Evolutionary conservation across 2,888 invertebrate genomes (phyloP), one percentile per base, ranked within the genome.

Genomic region (Epirrita christyi): DNA sequence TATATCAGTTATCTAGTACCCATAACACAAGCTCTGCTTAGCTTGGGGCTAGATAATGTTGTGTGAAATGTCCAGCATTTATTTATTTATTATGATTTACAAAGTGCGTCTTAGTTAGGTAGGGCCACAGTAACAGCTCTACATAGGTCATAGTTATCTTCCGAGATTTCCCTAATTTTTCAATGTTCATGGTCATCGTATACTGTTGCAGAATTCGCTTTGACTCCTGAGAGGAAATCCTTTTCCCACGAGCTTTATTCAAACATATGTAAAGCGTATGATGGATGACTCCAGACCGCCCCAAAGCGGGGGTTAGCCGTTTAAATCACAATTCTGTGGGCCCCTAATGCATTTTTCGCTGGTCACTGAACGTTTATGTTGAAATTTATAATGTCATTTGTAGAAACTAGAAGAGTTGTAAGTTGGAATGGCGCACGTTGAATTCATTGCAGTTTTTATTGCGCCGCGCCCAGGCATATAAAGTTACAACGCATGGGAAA

Each of bases 191-290:
- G 61, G 89, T 71, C 81, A 86, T 85, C 82, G 79, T 78, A 81
- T 28, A 42, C 37, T 74, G 78, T 77, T 75, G 81, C 83, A 80
- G 77, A 83, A 82, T 80, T 76, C 81, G 83, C 85, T 81, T 86
- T 87, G 87, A 90, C 89, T 91, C 86, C 84, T 85, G 86, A 91
- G 92, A 91, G 90, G 90, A 92, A 90, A 88, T 91, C 89, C 89
- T 89, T 92, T 92, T 92, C 92, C 92, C 92, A 92, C 92, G 92
- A 81, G 92, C 88, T 92, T 92, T 91, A 92, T 88, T 89, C 90
- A 92, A 92, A 92, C 92, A 92, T 92, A 92, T 92, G 92, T 92
- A 92, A 92, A 92, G 92, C 92, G 85, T 87, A 90, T 92, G 92
- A 92, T 92, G 89, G 92, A 92, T 92, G 91, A 83, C 83, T 75